Percentiles rank a stretch among this genome's conserved stretches.
Conservation (phyloP, 2,797 vertebrate species). For the Lepilemur septentrionalis region DNA sequence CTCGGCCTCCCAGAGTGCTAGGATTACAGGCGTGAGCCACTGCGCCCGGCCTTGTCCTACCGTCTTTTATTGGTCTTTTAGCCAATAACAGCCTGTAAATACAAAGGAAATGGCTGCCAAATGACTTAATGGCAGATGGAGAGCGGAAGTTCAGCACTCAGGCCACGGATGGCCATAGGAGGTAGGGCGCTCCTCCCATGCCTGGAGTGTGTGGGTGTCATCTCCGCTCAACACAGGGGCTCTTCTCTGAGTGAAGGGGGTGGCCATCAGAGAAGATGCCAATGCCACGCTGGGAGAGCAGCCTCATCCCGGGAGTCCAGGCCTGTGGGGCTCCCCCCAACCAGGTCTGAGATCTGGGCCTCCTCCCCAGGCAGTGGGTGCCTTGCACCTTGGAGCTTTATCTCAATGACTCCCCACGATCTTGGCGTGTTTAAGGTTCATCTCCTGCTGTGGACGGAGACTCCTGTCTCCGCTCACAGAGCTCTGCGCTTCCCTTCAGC, state of each 20-base stretch:
- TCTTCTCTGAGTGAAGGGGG: neutral
- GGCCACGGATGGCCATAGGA: rapidly evolving
- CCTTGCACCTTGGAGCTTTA: neutral
- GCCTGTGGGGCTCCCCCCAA: neutral
- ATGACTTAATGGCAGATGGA: neutral
- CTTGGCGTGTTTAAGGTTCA: neutral
- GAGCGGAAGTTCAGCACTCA: neutral
- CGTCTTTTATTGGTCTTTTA: neutral
- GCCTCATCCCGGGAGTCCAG: neutral
- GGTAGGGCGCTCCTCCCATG: neutral
- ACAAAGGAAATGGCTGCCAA: conserved; percentile 2
- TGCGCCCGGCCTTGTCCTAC: too few species aligned
- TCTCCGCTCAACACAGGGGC: neutral
- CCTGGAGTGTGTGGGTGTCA: neutral
- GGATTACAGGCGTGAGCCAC: too few species aligned
- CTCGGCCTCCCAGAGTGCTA: too few species aligned
- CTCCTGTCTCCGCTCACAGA: neutral
- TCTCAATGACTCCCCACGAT: neutral
- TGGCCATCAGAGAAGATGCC: neutral
- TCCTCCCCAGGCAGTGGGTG: rapidly evolving
- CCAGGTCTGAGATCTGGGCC: neutral
- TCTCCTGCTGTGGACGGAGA: too few species aligned
- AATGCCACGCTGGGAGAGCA: neutral
- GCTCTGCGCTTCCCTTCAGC: neutral
- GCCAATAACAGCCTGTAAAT: neutral